These are phyloP conservation scores for Rhinolophus ferrumequinum DNA, from an alignment of 2,113 vertebrate species.

Conservation along the genomic window DNA sequence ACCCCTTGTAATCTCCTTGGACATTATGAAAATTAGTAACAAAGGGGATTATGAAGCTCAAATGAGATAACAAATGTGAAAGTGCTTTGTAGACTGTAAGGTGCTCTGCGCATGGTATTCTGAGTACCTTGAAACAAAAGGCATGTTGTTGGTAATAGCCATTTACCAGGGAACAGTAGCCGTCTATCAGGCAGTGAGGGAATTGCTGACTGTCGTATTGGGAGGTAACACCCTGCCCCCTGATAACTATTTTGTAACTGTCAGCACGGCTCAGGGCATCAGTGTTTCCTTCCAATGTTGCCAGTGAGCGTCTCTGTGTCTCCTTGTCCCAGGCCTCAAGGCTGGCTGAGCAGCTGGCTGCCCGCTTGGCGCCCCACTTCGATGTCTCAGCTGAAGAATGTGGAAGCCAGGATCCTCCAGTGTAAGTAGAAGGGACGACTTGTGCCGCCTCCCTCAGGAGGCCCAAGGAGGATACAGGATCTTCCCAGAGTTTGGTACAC, in stretches of 20 bases:
- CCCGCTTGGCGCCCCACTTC: constrained; percentile 95
- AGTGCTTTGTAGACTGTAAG: constrained; percentile 29
- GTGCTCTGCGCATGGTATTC: neutral
- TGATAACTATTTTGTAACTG: constrained; percentile 32
- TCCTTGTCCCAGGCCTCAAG: constrained; percentile 84
- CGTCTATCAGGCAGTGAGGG: neutral
- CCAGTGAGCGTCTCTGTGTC: constrained; percentile 25
- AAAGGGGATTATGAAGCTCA: neutral
- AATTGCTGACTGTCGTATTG: neutral
- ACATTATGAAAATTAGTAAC: constrained; percentile 52
- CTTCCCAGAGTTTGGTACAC: neutral
- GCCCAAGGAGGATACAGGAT: neutral
- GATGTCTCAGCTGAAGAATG: constrained; percentile 93
- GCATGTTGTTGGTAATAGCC: constrained; percentile 41
- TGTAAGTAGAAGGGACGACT: constrained; percentile 84
- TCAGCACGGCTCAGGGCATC: constrained; percentile 14
- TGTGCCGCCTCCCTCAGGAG: neutral
- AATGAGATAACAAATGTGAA: constrained; percentile 27
- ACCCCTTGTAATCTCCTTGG: constrained; percentile 10
- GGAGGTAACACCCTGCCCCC: neutral
- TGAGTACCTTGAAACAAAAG: constrained; percentile 46
- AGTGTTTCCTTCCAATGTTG: neutral
- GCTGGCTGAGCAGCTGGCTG: constrained; percentile 90
- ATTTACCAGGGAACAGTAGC: constrained; percentile 44
- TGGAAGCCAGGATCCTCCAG: constrained; percentile 92